Evolutionary conservation across 2,797 vertebrate species (phyloP).

Genomic region (Argyrosomus regius): DNA sequence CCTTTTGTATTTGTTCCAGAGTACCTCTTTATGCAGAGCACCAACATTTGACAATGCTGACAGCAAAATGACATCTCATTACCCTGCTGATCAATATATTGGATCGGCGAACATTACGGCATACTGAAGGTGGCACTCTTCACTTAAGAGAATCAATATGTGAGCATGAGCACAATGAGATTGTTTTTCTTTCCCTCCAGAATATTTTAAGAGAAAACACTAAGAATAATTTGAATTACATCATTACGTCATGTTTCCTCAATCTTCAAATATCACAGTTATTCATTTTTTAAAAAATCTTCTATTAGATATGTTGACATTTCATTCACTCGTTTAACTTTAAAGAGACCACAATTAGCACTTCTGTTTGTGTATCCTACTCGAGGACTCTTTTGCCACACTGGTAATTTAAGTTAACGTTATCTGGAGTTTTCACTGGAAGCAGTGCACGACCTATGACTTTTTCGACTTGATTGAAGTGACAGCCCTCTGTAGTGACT

Average conservation of each 20-base stretch:
- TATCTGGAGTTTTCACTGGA: not conserved
- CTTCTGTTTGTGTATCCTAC: not conserved
- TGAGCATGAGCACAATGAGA: conserved; percentile 18
- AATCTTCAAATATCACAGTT: conserved; percentile 4
- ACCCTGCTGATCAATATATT: conserved; percentile 43
- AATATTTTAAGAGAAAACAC: conserved; percentile 12
- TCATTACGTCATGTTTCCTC: not conserved
- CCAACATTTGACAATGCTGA: conserved; percentile 25
- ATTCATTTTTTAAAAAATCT: not conserved
- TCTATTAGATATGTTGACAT: not conserved
- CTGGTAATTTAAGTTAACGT: not conserved
- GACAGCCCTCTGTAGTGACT: not conserved
- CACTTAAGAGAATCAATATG: conserved; percentile 27
- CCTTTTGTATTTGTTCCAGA: conserved; percentile 7
- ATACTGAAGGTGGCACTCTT: conserved; percentile 21
- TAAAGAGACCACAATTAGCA: not conserved
- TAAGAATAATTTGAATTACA: not conserved
- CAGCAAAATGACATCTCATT: conserved; percentile 44
- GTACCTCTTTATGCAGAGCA: not conserved
- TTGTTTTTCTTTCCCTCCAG: not conserved
- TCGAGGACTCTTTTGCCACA: conserved; percentile 1
- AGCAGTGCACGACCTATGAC: not conserved
- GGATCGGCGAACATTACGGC: conserved; percentile 26
- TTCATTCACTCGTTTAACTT: conserved; percentile 1
- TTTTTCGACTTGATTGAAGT: not conserved